Base-by-base conservation (phyloP, 2,113 vertebrate species). In the Cariama cristata region DNA sequence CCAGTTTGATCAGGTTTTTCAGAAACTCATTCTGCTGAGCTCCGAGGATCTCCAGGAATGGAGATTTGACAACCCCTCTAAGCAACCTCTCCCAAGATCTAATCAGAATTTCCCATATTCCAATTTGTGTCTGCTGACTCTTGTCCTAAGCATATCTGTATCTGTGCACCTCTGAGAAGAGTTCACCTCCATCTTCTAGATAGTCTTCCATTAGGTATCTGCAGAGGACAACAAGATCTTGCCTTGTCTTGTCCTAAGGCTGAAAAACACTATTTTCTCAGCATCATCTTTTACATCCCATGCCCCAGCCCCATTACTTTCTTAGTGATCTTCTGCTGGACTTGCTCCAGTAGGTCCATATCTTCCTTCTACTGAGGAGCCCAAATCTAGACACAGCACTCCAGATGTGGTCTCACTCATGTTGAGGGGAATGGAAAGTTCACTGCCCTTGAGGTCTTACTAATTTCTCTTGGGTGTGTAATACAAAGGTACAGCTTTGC, bases 211-310 rank as follows among this genome's bases (percentile, higher is more conserved):
- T 24, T 42, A 74, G 35, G 40, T 18, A 74, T 11, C 47, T 81
- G 47, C 14, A 62, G 21, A 42, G 2, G 86, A 10, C 30, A 86
- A 40, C 26, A 79, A 30, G 23, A 30, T 79, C 33, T 71, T 18
- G 13, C 11, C 2, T 81, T 58, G 14, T 56, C 22, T 38, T 81
- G 8, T 33, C 4, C 58, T 58, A 71, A 62, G 55, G 21, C 12
- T 69, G 35, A 55, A 67, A 19, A 0, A 0, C 3, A 1, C 1
- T 9, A 24, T 56, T 82, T 79, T 62, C 35, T 67, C 30, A 79
- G 13, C 27, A 64, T 42, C 12, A n/a, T 20, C 6, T 82, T 79
- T 79, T 63, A 58, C 14, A 77, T 59, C 5, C 40, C 49, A 50
- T 62, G 14, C 11, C 12, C 10, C 30, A 82, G 19, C 0, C 30